Evolutionary conservation across 2,888 invertebrate genomes (phyloP), one percentile per base, ranked within the genome.

Genomic region (Stegana nigrithorax): DNA sequence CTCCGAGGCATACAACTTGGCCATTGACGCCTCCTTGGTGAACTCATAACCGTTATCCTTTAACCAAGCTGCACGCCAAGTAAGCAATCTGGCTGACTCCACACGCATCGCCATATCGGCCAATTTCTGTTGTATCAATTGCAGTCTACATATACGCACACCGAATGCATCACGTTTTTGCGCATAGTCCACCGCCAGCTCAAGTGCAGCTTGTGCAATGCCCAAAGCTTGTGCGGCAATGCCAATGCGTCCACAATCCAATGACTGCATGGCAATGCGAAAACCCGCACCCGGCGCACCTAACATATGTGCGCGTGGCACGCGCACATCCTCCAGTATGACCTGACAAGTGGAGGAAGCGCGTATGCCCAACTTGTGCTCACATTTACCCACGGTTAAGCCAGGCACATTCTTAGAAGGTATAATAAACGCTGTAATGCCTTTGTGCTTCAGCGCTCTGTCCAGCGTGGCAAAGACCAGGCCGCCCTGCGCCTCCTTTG

Each of bases 21-120:
- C 97, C 96, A 97, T 97, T 0, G 97, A 96, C n/a, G 97, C 97
- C 85, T 96, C 95, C 86, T 97, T 97, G 0, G 94, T 93, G 79
- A 89, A 96, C 0, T 92, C 89, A 80, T 91, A 88, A 26, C 91
- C 91, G 64, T 90, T 89, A 83, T 97, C 97, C 84, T 96, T 96
- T 7, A 96, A 86, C 88, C 91, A 91, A 1, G 96, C 95, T 0
- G 97, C 95, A 58, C 94, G 90, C 94, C 96, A 97, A 0, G 95
- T 96, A 5, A 97, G 87, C 60, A 97, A 85, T 56, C 97, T 87
- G 0, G 97, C 92, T 3, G 93, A 88, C 82, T 97, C 96, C 53
- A 96, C 78, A 76, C 87, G 88, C 59, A 93, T 63, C 0, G 94
- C 91, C 96, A 97, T 97, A 68, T 97, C 95, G 0, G 97, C 94